These are phyloP conservation scores for Galaxea fascicularis DNA, from an alignment of 92 coral and sea anemone genomes.

Conservation along the genomic window DNA sequence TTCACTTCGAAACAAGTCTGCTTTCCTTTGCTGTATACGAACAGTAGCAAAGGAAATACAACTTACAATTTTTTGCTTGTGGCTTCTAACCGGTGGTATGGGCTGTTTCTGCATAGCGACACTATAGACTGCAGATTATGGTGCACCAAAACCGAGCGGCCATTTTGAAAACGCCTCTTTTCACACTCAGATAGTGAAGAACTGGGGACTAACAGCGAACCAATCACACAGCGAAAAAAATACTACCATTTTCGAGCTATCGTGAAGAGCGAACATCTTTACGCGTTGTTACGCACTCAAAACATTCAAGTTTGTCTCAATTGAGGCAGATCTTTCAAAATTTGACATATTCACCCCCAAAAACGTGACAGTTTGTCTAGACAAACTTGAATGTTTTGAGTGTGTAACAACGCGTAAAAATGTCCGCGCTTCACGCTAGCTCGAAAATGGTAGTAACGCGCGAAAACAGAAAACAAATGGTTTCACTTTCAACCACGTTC, in stretches of 20 bases:
- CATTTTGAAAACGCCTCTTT: conserved; percentile 38
- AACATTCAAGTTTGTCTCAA: no score
- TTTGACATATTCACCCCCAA: no score
- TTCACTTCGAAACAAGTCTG: background rate
- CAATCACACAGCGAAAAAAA: background rate
- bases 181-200: background rate
- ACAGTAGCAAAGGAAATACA: background rate
- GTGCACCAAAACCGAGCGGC: background rate
- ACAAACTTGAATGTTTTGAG: no score
- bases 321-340: no score
- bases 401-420: no score
- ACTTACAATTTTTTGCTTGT: conserved; percentile 73
- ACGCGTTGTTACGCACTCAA: no score
- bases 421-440: no score
- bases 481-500: background rate
- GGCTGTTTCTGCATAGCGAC: conserved; percentile 60
- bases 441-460: background rate
- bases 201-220: conserved; percentile 14
- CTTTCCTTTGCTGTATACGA: background rate
- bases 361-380: no score
- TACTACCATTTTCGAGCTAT: no score
- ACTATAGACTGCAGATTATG: background rate
- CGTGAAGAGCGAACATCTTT: no score
- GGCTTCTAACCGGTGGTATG: conserved; percentile 51
- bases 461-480: background rate